These are phyloP conservation scores for Echinops telfairi DNA, from an alignment of 2,113 vertebrate species.

Conservation along the genomic window DNA sequence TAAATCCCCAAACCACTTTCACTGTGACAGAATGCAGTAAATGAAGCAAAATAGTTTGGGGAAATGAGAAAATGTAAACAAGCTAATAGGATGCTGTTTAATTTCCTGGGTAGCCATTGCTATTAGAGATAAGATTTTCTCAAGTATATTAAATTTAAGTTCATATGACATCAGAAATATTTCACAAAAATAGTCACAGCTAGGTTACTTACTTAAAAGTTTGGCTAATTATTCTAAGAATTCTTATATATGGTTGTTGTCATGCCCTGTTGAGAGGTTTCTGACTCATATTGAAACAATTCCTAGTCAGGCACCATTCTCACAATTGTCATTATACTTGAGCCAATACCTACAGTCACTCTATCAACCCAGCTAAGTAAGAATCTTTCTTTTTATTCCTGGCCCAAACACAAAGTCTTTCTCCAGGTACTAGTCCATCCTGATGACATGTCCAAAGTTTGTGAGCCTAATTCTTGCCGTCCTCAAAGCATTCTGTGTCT, in stretches of 20 bases:
- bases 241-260: not conserved
- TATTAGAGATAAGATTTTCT: conserved; percentile 54
- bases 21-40: conserved; percentile 84
- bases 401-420: too few relatives aligned
- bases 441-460: too few relatives aligned
- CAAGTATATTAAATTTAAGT: conserved; percentile 59
- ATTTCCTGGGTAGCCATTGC: conserved; percentile 70
- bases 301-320: too few relatives aligned
- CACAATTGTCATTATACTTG: too few relatives aligned
- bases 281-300: too few relatives aligned
- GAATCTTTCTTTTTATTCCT: too few relatives aligned
- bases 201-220: conserved; percentile 60
- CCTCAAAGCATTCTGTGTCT: too few relatives aligned
- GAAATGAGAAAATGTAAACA: conserved; percentile 85
- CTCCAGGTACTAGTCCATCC: too few relatives aligned
- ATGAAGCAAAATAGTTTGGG: conserved; percentile 87
- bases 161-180: not conserved
- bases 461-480: too few relatives aligned
- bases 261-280: too few relatives aligned
- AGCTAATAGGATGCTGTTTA: conserved; percentile 84
- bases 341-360: too few relatives aligned
- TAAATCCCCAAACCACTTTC: conserved; percentile 85
- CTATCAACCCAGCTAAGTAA: too few relatives aligned
- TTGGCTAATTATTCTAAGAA: conserved; percentile 24
- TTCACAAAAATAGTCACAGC: conserved; percentile 28